Evolutionary conservation across 2,113 vertebrate genomes (phyloP).

Genomic region (Bos indicus): DNA sequence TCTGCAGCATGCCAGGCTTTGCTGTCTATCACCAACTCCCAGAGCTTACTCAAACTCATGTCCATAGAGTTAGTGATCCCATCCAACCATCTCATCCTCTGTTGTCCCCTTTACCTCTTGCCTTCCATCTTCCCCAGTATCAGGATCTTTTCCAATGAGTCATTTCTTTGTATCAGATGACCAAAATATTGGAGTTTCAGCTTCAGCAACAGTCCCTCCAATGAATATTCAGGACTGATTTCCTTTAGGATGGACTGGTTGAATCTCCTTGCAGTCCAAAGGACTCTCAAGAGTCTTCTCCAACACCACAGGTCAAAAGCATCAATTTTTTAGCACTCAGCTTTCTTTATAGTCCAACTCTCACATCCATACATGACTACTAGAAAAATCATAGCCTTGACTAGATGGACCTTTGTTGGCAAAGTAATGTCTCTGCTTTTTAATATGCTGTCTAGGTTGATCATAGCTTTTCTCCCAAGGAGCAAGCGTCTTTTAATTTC

Average conservation of each 20-base stretch:
- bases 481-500: not conserved
- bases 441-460: not conserved
- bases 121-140: not conserved
- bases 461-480: not conserved
- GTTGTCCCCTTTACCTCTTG: not conserved
- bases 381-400: not conserved
- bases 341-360: not conserved
- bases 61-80: not conserved
- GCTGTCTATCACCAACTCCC: not conserved
- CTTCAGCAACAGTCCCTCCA: not conserved
- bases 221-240: not conserved
- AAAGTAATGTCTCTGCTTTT: not conserved
- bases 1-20: not conserved
- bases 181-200: not conserved
- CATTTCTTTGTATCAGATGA: not conserved
- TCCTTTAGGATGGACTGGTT: not conserved
- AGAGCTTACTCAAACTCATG: not conserved
- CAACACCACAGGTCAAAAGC: not conserved
- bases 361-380: not conserved
- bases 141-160: not conserved
- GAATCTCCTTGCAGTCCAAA: not conserved
- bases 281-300: not conserved
- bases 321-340: not conserved
- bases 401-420: not conserved
- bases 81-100: not conserved